Evolutionary conservation across 2,888 invertebrate genomes (phyloP), one percentile per base, ranked within the genome.

Genomic region (Notocelia uddmanniana): DNA sequence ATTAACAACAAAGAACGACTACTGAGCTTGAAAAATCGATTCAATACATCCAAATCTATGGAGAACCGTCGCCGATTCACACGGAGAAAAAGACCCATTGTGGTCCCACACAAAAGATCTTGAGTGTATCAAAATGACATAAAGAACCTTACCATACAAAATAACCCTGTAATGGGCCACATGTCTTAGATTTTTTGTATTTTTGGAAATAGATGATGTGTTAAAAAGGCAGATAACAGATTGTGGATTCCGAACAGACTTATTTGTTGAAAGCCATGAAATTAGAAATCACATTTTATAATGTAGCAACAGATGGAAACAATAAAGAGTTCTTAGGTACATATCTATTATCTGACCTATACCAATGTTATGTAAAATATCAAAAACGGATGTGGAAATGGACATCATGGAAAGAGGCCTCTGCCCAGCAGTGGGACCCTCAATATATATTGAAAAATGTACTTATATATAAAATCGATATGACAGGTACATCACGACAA

Each of bases 121-220:
- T 85, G 90, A 93, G 92, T 93, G 89, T 91, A 93, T 93, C 93
- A 93, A 93, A 93, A 92, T 89, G 93, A 93, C 92, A 93, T 92
- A 91, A 93, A 92, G 89, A 89, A 87, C 90, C 88, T 89, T 87
- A 78, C 79, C 81, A 80, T 83, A 84, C 81, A 89, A 89, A 89
- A 91, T 89, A 87, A 82, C 83, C 85, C 86, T 83, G 89, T 90
- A 92, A 92, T 88, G 88, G 90, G 83, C 90, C 88, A 89, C 81
- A 90, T 90, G 89, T 89, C 85, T 85, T 81, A 76, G 76, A 77
- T 80, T 80, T 85, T 89, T 86, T 85, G 85, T 86, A 85, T 86
- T 89, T 89, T 82, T 67, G 83, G 83, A 89, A 92, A 92, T 90
- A 89, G 89, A 92, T 92, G 92, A 93, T 87, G 92, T 92, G 92